Percentiles rank a stretch among this genome's conserved stretches.
phyloP scores from a whole-genome alignment of 1,140 invertebrate species.

The Globodera ellingtonae region DNA sequence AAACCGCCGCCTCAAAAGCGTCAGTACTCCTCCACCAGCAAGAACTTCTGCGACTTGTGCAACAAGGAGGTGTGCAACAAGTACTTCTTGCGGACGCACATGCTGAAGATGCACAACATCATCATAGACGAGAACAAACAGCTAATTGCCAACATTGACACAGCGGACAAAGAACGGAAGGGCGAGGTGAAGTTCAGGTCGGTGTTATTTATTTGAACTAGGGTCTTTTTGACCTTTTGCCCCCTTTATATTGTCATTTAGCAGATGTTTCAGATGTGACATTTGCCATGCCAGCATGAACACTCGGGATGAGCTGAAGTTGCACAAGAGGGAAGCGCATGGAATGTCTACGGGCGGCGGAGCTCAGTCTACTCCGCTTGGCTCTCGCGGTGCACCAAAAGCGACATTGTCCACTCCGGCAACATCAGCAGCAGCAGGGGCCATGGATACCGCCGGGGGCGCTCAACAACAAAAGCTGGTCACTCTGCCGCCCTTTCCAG shows the following conservation, averaged over 20 bases:
- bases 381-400: slow-evolving; percentile 5
- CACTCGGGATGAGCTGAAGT: slow-evolving; percentile 46
- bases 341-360: slow-evolving; percentile 42
- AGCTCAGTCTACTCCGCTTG: not conserved
- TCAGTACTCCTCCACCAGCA: slow-evolving; percentile 70
- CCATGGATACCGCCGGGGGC: slow-evolving; percentile 8
- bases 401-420: slow-evolving; percentile 1
- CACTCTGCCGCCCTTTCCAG: not conserved
- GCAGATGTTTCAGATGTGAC: slow-evolving; percentile 55
- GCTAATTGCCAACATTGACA: slow-evolving; percentile 65
- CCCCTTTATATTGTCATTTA: not conserved
- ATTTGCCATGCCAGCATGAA: slow-evolving; percentile 51
- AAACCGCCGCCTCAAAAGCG: slow-evolving; percentile 46
- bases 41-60: slow-evolving; percentile 95
- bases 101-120: slow-evolving; percentile 98
- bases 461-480: slow-evolving; percentile 26
- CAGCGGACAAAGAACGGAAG: slow-evolving; percentile 55
- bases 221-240: no score
- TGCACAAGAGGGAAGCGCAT: slow-evolving; percentile 58
- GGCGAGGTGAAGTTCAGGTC: slow-evolving; percentile 56
- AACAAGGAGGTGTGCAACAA: slow-evolving; percentile 99
- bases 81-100: slow-evolving; percentile 99
- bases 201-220: slow-evolving; percentile 25
- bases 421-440: slow-evolving; percentile 1
- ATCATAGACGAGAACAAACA: slow-evolving; percentile 73